Conservation (phyloP, 2,113 vertebrate species). For the Corydoras maculifer region DNA sequence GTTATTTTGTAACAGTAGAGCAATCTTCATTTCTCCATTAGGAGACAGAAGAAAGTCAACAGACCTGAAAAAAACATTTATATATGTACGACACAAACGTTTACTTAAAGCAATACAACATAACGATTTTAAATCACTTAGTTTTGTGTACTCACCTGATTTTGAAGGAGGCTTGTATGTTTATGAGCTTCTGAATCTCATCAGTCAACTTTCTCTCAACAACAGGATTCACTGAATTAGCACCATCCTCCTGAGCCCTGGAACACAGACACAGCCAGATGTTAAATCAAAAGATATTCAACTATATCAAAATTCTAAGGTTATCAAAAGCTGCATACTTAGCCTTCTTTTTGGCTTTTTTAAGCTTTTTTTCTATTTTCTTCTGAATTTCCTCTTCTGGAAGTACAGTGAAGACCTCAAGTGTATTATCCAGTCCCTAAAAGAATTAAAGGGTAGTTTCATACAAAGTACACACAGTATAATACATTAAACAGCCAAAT, state of each 20-base stretch:
- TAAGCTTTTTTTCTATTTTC: constrained; percentile 80
- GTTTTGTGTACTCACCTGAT: constrained; percentile 74
- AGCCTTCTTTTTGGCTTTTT: constrained; percentile 85
- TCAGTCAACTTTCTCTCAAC: constrained; percentile 66
- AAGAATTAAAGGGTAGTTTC: neutral
- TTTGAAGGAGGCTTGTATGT: constrained; percentile 82
- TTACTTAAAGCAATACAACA: too few relatives aligned
- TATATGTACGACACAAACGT: too few relatives aligned
- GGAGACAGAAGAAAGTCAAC: constrained; percentile 73
- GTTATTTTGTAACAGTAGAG: constrained; percentile 89
- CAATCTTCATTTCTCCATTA: constrained; percentile 81
- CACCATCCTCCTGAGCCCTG: constrained; percentile 63
- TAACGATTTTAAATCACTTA: too few relatives aligned
- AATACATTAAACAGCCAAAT: neutral
- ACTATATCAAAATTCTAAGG: too few relatives aligned
- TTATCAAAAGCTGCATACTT: constrained; percentile 52
- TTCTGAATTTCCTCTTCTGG: constrained; percentile 75
- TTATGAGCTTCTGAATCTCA: constrained; percentile 75
- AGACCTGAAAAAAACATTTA: constrained; percentile 64
- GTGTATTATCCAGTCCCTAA: constrained; percentile 75
- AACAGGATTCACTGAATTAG: constrained; percentile 45
- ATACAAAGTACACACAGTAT: neutral
- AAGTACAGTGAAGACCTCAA: constrained; percentile 85
- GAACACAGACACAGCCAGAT: constrained; percentile 11
- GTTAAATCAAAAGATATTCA: neutral